These are phyloP conservation scores for Andrena marginata DNA, from an alignment of 2,888 invertebrate species.

Conservation along the genomic window DNA sequence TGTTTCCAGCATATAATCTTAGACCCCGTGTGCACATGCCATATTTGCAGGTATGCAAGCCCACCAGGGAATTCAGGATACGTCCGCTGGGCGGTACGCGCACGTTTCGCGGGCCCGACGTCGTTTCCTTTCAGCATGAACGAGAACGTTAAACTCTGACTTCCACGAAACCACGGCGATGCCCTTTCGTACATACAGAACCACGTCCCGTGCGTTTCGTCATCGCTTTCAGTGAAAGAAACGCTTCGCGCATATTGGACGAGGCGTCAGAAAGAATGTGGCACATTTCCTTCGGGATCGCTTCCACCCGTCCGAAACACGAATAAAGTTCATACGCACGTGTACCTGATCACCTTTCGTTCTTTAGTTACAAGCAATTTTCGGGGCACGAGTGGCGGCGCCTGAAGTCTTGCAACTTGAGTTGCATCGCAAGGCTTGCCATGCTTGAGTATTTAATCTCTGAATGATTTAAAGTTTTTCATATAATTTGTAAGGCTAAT, in stretches of 20 bases:
- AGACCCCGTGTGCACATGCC: slow-evolving; percentile 22
- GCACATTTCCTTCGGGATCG: too few relatives aligned
- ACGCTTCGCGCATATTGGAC: background rate
- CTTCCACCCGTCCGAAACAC: background rate
- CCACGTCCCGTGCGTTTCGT: slow-evolving; percentile 10
- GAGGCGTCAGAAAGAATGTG: background rate
- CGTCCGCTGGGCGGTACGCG: slow-evolving; percentile 43
- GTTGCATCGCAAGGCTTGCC: too few relatives aligned
- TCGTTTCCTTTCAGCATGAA: slow-evolving; percentile 55
- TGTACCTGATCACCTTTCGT: too few relatives aligned
- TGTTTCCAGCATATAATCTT: too few relatives aligned
- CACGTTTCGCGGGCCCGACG: slow-evolving; percentile 59
- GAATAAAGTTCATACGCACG: background rate
- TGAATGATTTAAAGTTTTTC: too few relatives aligned
- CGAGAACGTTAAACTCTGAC: slow-evolving; percentile 33
- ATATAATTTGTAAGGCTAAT: too few relatives aligned
- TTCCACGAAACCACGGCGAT: slow-evolving; percentile 48
- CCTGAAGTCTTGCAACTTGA: too few relatives aligned
- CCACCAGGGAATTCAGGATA: slow-evolving; percentile 20
- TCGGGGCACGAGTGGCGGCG: too few relatives aligned
- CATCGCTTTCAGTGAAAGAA: slow-evolving; percentile 10
- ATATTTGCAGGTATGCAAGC: slow-evolving; percentile 34
- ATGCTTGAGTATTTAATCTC: too few relatives aligned
- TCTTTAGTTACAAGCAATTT: too few relatives aligned
- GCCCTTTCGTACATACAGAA: slow-evolving; percentile 22